Percentiles rank a stretch among this genome's conserved stretches.
Conservation (phyloP, 1,140 invertebrate species). For the Danaus plexippus region DNA sequence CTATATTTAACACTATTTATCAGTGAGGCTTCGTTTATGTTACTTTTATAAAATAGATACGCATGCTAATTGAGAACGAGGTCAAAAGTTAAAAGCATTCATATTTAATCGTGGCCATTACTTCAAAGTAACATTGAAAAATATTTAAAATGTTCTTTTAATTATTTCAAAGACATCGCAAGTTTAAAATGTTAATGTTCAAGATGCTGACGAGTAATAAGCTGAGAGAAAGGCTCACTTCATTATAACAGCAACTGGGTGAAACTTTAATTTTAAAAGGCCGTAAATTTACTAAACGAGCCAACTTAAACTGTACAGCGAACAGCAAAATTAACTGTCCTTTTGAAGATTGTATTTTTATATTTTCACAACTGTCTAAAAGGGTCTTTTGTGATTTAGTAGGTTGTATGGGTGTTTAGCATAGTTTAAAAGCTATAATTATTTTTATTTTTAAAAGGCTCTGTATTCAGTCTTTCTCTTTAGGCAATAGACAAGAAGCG, state of each 20-base stretch:
- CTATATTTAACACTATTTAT: no score
- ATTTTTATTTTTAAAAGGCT: no score
- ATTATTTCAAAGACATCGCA: slow-evolving; percentile 8
- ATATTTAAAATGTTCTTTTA: background rate
- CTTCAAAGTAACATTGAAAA: background rate
- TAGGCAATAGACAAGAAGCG: no score
- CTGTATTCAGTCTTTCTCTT: no score
- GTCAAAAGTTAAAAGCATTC: slow-evolving; percentile 1
- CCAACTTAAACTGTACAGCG: slow-evolving; percentile 3
- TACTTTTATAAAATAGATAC: no score
- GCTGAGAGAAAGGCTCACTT: slow-evolving; percentile 5
- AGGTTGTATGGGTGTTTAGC: no score
- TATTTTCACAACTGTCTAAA: no score
- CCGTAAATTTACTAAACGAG: slow-evolving; percentile 16
- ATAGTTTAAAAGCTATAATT: no score
- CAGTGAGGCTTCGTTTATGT: no score
- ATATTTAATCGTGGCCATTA: background rate
- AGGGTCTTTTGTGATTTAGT: no score
- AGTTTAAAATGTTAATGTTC: slow-evolving; percentile 10
- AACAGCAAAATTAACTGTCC: no score
- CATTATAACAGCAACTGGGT: slow-evolving; percentile 3
- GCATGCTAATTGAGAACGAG: background rate
- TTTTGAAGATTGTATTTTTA: no score
- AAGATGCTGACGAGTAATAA: slow-evolving; percentile 1
- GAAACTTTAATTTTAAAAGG: slow-evolving; percentile 18